These are phyloP conservation scores for Achlya flavicornis DNA, from an alignment of 2,888 invertebrate genomes.

Conservation along the genomic window DNA sequence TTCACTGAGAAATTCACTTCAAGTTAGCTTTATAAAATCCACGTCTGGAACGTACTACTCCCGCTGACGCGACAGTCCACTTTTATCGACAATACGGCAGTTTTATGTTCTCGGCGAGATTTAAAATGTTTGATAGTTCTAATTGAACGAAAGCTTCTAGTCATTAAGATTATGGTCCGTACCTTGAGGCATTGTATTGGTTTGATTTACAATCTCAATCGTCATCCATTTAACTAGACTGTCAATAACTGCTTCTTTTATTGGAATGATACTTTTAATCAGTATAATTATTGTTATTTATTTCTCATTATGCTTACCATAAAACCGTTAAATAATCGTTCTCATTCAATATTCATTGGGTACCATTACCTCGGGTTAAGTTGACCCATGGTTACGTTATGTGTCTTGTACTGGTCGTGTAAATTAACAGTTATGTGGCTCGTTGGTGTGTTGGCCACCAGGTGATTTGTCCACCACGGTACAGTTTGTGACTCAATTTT, in stretches of 20 bases:
- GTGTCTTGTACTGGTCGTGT: not conserved
- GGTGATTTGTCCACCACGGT: not conserved
- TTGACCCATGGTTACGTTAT: not conserved
- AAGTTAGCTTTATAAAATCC: slow-evolving; percentile 69
- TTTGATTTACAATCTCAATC: not conserved
- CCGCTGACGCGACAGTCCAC: slow-evolving; percentile 37
- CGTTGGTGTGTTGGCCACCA: not conserved
- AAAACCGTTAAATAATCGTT: not conserved
- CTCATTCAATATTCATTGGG: not conserved
- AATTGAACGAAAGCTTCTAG: slow-evolving; percentile 11
- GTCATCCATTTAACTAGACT: not conserved
- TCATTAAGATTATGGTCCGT: slow-evolving; percentile 8
- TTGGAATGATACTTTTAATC: not conserved
- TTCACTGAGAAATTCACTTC: slow-evolving; percentile 65
- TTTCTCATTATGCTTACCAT: not conserved
- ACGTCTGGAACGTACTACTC: slow-evolving; percentile 59
- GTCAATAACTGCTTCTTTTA: not conserved
- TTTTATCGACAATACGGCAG: slow-evolving; percentile 44
- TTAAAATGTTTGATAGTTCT: slow-evolving; percentile 12
- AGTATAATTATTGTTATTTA: not conserved
- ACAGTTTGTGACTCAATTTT: slow-evolving; percentile 1
- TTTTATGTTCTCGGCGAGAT: slow-evolving; percentile 14
- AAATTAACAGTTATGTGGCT: slow-evolving; percentile 2
- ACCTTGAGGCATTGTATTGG: not conserved
- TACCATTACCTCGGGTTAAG: not conserved